These are phyloP conservation scores for Drosophila paramelanica DNA, from an alignment of 2,888 invertebrate genomes.

Conservation along the genomic window DNA sequence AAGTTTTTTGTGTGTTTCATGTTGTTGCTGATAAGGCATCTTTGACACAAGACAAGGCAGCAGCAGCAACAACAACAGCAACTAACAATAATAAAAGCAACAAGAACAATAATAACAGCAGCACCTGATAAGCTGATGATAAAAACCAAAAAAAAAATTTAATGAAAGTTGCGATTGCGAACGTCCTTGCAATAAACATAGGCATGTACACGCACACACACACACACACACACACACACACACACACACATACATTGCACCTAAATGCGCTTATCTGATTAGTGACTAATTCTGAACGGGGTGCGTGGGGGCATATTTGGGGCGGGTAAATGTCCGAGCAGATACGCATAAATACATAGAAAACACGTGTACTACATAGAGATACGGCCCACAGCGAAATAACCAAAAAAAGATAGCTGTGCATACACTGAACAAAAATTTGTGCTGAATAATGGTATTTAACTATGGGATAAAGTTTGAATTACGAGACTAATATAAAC, in stretches of 20 bases:
- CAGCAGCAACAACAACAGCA: slow-evolving; percentile 15
- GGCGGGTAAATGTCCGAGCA: slow-evolving; percentile 29
- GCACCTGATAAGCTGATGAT: slow-evolving; percentile 57
- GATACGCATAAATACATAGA: slow-evolving; percentile 39
- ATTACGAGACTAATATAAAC: too few relatives aligned
- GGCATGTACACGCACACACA: slow-evolving; percentile 14
- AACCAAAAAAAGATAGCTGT: slow-evolving; percentile 25
- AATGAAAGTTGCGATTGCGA: slow-evolving; percentile 64
- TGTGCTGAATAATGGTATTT: neutral
- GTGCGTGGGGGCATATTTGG: neutral
- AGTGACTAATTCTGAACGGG: slow-evolving; percentile 33
- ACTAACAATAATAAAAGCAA: neutral
- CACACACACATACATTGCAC: slow-evolving; percentile 5
- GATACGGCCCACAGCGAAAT: slow-evolving; percentile 18
- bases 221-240: slow-evolving; percentile 7
- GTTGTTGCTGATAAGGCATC: slow-evolving; percentile 63
- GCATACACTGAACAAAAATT: slow-evolving; percentile 35
- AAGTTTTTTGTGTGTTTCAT: slow-evolving; percentile 20
- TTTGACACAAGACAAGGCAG: slow-evolving; percentile 54
- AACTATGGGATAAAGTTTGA: too few relatives aligned
- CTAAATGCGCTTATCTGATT: slow-evolving; percentile 40
- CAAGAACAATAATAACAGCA: slow-evolving; percentile 7
- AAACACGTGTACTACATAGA: slow-evolving; percentile 22
- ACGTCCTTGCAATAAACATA: slow-evolving; percentile 64
- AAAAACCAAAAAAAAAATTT: slow-evolving; percentile 32